Evolutionary conservation across 2,797 vertebrate species (phyloP).

Genomic region (Clarias platycephalus): DNA sequence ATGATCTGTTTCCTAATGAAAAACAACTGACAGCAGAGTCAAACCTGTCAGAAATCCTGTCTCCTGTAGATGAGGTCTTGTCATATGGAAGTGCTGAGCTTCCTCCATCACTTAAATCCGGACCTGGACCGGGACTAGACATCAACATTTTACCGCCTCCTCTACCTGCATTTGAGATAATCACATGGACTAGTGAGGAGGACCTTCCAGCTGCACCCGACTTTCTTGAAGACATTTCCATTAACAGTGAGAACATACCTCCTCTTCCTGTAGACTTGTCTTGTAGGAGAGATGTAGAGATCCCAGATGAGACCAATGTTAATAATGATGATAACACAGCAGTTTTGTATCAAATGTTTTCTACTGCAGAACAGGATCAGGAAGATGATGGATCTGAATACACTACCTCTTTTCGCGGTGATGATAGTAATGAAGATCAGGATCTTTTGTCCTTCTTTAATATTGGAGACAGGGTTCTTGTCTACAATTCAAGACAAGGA

Average conservation of each 20-base stretch:
- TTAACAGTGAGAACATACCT: conserved; percentile 58
- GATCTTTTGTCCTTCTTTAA: conserved; percentile 61
- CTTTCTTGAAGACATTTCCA: conserved; percentile 61
- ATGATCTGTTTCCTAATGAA: not conserved
- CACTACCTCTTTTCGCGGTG: conserved; percentile 41
- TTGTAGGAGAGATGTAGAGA: conserved; percentile 24
- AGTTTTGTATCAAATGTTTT: conserved; percentile 28
- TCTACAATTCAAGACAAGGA: conserved; percentile 63
- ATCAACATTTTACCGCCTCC: conserved; percentile 58
- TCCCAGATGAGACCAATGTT: conserved; percentile 22
- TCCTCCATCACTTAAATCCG: conserved; percentile 57
- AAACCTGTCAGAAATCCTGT: conserved; percentile 66
- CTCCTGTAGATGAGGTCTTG: conserved; percentile 70
- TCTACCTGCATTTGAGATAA: conserved; percentile 58
- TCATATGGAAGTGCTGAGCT: conserved; percentile 73
- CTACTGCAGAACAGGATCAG: conserved; percentile 28
- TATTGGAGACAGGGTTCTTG: conserved; percentile 65
- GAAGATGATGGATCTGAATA: conserved; percentile 40
- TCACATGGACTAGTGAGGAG: conserved; percentile 59
- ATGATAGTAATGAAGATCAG: conserved; percentile 49
- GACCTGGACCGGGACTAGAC: conserved; percentile 44
- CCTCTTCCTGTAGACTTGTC: conserved; percentile 61
- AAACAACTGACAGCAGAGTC: conserved; percentile 32
- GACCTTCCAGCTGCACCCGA: conserved; percentile 66
- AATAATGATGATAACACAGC: conserved; percentile 20